A percentile compares a stretch with the other conserved stretches of the same genome.
phyloP scores from a whole-genome alignment of 2,113 vertebrate species.

The Gallinago paraguaiae region DNA sequence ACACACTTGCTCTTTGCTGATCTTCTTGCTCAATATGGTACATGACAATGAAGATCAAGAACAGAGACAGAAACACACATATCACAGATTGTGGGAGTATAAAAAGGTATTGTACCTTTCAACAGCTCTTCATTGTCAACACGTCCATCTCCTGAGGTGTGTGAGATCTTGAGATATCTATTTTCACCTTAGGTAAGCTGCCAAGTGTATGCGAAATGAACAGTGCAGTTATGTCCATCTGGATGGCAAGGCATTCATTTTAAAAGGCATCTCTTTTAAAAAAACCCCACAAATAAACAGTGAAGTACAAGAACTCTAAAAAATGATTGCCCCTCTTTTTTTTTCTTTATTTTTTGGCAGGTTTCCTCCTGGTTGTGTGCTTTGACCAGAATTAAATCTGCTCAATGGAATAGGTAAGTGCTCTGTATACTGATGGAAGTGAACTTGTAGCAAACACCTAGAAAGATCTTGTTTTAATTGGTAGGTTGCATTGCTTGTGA shows the following conservation, averaged over 20 bases:
- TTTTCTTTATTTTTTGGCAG: too few relatives aligned
- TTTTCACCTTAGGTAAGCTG: slow-evolving; percentile 44
- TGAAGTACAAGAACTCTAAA: background rate
- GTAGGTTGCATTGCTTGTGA: background rate
- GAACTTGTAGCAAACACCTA: background rate
- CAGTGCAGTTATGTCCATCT: background rate
- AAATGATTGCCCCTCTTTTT: background rate
- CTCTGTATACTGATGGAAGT: background rate
- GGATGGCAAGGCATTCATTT: background rate
- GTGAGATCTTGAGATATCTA: background rate
- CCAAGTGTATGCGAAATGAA: background rate
- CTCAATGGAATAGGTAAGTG: background rate
- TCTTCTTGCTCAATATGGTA: background rate
- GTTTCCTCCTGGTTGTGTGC: background rate
- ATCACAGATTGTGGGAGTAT: background rate
- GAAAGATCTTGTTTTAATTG: background rate
- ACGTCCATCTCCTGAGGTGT: background rate
- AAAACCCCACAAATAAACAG: rapidly evolving
- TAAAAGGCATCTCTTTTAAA: background rate
- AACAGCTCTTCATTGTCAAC: slow-evolving; percentile 28
- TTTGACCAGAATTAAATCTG: background rate
- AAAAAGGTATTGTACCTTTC: slow-evolving; percentile 19
- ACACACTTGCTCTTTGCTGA: background rate
- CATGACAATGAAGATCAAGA: background rate
- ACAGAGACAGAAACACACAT: background rate